Percentiles rank a stretch among this genome's conserved stretches.
These are phyloP conservation scores for Gymnothorax reevesii DNA, from an alignment of 2,797 vertebrate species.

Conservation along the genomic window DNA sequence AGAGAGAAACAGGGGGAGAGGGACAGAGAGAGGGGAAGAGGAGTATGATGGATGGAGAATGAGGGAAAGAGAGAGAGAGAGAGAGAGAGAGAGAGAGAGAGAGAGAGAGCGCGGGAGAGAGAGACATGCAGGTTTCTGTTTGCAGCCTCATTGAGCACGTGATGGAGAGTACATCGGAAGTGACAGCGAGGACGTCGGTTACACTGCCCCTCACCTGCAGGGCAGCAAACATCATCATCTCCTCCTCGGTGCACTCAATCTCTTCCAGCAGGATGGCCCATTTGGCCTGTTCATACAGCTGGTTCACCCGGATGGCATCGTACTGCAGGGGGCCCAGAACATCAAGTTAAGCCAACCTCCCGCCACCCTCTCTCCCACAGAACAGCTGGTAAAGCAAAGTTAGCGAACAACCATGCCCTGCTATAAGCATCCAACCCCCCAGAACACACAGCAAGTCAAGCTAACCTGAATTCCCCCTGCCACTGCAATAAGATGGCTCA, in stretches of 20 bases:
- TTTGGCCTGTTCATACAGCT: conserved; percentile 96
- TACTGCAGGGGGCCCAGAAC: conserved; percentile 73
- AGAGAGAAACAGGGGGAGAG: too few relatives aligned
- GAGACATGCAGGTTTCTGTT: conserved; percentile 39
- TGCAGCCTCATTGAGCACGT: conserved; percentile 45
- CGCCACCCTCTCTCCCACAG: too few relatives aligned
- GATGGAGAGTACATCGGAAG: background rate
- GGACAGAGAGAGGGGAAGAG: too few relatives aligned
- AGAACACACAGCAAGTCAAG: too few relatives aligned
- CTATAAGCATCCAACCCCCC: too few relatives aligned
- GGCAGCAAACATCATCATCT: conserved; percentile 99
- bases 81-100: conserved; percentile 48
- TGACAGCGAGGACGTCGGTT: background rate
- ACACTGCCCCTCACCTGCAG: conserved; percentile 81
- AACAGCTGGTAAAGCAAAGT: too few relatives aligned
- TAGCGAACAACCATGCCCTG: too few relatives aligned
- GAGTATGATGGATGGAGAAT: conserved; percentile 47
- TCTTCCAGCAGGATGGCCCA: conserved; percentile 99
- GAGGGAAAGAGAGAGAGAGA: conserved; percentile 48
- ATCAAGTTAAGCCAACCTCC: conserved; percentile 24
- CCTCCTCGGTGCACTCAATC: conserved; percentile 98
- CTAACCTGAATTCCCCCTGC: too few relatives aligned
- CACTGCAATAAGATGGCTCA: too few relatives aligned
- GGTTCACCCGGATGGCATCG: conserved; percentile 97
- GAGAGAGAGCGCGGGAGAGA: conserved; percentile 35